A percentile compares a stretch with the other conserved stretches of the same genome.
Conservation (phyloP, 1,140 invertebrate genomes). For the Whitmania pigra region DNA sequence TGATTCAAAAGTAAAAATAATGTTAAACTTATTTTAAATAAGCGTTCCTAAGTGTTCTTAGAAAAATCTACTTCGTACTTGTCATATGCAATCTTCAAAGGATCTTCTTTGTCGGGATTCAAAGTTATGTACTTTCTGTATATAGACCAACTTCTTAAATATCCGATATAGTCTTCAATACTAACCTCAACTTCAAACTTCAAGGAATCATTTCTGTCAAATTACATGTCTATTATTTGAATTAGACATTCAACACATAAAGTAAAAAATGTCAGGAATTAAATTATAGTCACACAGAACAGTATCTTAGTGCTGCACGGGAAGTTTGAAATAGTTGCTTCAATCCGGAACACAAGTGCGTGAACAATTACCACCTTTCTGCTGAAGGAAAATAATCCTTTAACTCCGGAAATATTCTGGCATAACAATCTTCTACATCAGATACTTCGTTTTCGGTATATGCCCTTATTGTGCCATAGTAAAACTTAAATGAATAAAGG, state of each 20-base stretch:
- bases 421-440: background rate
- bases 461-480: background rate
- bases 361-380: background rate
- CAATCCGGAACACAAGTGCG: no score
- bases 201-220: background rate
- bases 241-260: no score
- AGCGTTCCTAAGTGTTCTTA: no score
- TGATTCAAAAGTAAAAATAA: no score
- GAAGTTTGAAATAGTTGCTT: no score
- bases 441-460: background rate
- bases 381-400: background rate
- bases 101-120: no score
- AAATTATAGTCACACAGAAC: no score
- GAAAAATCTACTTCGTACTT: no score
- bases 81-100: background rate
- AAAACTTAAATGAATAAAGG: slow-evolving; percentile 7
- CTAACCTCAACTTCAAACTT: background rate
- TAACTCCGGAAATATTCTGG: background rate
- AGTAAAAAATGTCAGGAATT: no score
- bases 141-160: background rate
- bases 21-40: background rate
- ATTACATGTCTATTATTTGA: background rate
- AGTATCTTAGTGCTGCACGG: background rate
- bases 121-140: background rate
- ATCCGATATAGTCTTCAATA: background rate